Evolutionary conservation across 2,888 invertebrate genomes (phyloP), one percentile per base, ranked within the genome.

Genomic region (Polyommatus icarus): DNA sequence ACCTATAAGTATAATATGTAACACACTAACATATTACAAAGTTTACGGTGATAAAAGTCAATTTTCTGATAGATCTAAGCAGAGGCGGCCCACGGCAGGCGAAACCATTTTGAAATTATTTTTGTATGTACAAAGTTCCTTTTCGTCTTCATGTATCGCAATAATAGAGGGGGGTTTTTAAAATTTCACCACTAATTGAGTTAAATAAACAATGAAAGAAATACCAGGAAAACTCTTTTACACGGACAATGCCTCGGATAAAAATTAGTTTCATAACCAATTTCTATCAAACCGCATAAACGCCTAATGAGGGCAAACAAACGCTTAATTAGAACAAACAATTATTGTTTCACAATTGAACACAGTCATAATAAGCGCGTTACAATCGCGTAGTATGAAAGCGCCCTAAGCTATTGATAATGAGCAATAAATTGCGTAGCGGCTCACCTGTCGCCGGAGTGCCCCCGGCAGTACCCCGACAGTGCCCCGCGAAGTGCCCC

Each of bases 391-490:
- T 36, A 12, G 73, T 50, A 50, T n/a, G 75, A 29, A 75, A 29
- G 24, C 18, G 75, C 75, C 75, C 29, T 46, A 29, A 75, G 75
- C 54, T 15, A 46, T 73, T 40, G 75, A 75, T 75, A 75, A 75
- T 75, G 75, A 75, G 29, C 75, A 75, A 75, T 75, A 75, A 75
- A 75, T 54, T 75, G 75, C 54, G 29, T 61, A 24, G 8, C 40
- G 6, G 75, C 46, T 29, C 75, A 50, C 50, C 73, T 73, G 73
- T 20, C 75, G 18, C 50, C 29, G 54, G 46, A 24, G 50, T 50
- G 50, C 73, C 71, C 71, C 36, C 36, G 71, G 36, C 71, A 29
- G 36, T 32, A 18, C 29, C 18, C 54, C 54, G 18, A 5, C 54
- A 18, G 50, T 50, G 50, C 73, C 40, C 73, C 20, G n/a, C n/a